A percentile compares a stretch with the other conserved stretches of the same genome.
phyloP scores from a whole-genome alignment of 2,113 vertebrate genomes.

The Anser brachyrhynchus region DNA sequence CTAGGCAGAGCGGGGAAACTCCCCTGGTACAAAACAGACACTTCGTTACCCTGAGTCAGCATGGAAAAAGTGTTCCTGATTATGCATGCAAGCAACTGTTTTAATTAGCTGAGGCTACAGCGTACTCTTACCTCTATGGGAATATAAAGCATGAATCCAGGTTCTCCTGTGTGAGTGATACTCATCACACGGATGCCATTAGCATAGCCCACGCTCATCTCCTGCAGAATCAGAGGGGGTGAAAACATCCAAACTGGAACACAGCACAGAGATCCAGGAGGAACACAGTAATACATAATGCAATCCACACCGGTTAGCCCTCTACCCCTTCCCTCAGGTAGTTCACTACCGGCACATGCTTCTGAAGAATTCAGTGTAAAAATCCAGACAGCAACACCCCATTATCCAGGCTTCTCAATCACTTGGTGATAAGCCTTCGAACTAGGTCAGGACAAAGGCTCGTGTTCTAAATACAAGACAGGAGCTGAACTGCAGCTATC shows the following conservation, averaged over 20 bases:
- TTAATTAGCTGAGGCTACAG: background rate
- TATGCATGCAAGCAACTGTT: background rate
- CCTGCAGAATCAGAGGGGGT: slow-evolving; percentile 77
- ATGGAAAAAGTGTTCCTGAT: background rate
- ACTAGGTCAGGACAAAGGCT: background rate
- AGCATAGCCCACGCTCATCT: slow-evolving; percentile 98
- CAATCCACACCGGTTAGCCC: background rate
- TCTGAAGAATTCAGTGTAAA: background rate
- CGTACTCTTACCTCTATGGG: slow-evolving; percentile 90
- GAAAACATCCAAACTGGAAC: slow-evolving; percentile 6
- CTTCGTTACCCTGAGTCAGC: background rate
- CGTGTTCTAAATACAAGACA: background rate
- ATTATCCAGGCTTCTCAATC: background rate
- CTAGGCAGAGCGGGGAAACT: background rate
- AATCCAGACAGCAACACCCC: background rate
- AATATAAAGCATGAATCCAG: slow-evolving; percentile 98
- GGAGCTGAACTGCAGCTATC: background rate
- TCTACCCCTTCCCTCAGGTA: background rate
- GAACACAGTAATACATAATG: fast-evolving
- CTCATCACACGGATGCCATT: slow-evolving; percentile 99
- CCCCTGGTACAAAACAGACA: background rate
- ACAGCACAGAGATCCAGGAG: background rate
- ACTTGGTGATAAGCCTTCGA: background rate
- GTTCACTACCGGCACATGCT: fast-evolving
- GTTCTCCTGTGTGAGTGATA: slow-evolving; percentile 98